Percentiles rank a stretch among this genome's conserved stretches.
Conservation (phyloP, 2,888 invertebrate species). For the Agrypnus murinus region DNA sequence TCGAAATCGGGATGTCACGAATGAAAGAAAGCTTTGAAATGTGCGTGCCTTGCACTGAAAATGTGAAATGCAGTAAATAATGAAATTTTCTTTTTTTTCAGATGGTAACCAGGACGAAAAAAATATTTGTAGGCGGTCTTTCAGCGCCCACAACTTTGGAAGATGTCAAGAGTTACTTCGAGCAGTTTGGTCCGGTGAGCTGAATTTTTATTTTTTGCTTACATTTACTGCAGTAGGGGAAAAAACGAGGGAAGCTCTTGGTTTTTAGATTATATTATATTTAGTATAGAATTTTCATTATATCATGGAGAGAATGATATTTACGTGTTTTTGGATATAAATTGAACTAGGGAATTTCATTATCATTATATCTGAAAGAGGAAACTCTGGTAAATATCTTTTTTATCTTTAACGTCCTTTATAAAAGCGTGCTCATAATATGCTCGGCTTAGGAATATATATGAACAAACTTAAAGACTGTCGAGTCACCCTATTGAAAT, state of each 20-base stretch:
- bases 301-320: conserved; percentile 39
- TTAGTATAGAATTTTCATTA: conserved; percentile 34
- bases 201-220: conserved; percentile 21
- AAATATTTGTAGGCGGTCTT: conserved; percentile 99
- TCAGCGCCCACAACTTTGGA: conserved; percentile 99
- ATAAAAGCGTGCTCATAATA: conserved; percentile 39
- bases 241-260: too few species aligned
- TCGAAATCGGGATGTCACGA: conserved; percentile 11
- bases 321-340: conserved; percentile 37
- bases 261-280: too few species aligned
- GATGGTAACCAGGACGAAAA: conserved; percentile 99
- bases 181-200: conserved; percentile 99
- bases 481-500: conserved; percentile 44
- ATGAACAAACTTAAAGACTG: conserved; percentile 39
- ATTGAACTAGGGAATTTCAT: conserved; percentile 39
- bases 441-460: conserved; percentile 25
- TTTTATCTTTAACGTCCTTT: conserved; percentile 39
- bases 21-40: conserved; percentile 13
- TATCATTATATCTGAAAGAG: conserved; percentile 23
- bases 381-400: conserved; percentile 38
- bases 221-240: neutral
- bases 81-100: conserved; percentile 71
- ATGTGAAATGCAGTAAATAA: conserved; percentile 5
- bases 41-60: neutral
- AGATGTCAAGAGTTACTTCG: conserved; percentile 99